A percentile compares a stretch with the other conserved stretches of the same genome.
Evolutionary conservation across 2,797 vertebrate species (phyloP).

Genomic region (Scomberomorus guttatus): DNA sequence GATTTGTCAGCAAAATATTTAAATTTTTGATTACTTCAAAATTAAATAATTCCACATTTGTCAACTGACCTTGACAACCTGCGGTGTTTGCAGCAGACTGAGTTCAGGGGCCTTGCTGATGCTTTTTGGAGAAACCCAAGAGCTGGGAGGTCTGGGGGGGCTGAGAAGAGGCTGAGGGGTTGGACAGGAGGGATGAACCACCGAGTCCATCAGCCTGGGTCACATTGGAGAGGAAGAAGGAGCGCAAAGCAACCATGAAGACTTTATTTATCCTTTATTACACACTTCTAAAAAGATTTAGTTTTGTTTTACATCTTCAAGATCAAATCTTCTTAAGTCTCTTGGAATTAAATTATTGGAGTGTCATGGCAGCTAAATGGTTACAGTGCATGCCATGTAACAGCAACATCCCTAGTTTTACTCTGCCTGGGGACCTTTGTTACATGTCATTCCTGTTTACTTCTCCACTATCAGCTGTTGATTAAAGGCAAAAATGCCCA

Average conservation of each 20-base stretch:
- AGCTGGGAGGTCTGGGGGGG: constrained; percentile 74
- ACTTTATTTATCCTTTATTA: too few relatives aligned
- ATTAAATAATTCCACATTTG: not conserved
- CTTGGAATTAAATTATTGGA: too few relatives aligned
- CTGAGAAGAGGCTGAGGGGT: constrained; percentile 72
- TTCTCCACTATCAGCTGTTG: too few relatives aligned
- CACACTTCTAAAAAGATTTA: too few relatives aligned
- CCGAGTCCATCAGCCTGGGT: constrained; percentile 88
- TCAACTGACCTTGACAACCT: constrained; percentile 90
- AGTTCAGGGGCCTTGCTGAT: constrained; percentile 86
- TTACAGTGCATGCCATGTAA: too few relatives aligned
- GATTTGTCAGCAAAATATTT: not conserved
- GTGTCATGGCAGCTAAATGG: too few relatives aligned
- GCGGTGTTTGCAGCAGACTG: constrained; percentile 91
- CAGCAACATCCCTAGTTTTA: too few relatives aligned
- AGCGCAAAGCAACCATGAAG: not conserved
- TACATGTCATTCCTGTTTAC: too few relatives aligned
- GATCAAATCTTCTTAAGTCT: not conserved
- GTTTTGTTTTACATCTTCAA: not conserved
- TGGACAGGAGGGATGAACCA: constrained; percentile 87
- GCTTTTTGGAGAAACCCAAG: constrained; percentile 80
- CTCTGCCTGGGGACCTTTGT: too few relatives aligned
- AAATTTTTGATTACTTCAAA: not conserved
- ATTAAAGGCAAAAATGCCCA: too few relatives aligned
- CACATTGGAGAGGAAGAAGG: constrained; percentile 17